phyloP scores from a whole-genome alignment of 2,888 invertebrate genomes.

The Lomographa bimaculata region DNA sequence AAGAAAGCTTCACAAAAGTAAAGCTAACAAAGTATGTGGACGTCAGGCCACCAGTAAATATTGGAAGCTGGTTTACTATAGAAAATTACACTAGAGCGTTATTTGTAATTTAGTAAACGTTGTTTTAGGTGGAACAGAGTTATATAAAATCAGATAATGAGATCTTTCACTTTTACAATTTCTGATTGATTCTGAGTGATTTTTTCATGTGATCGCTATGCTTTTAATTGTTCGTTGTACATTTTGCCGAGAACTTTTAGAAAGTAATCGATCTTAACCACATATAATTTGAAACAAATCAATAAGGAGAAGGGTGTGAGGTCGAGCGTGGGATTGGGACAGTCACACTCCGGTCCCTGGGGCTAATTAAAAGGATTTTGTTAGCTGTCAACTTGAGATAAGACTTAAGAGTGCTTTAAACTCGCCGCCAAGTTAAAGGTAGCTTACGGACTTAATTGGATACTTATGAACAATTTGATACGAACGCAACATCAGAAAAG shows the following conservation, averaged over 20 bases:
- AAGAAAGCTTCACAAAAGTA: conserved; percentile 18
- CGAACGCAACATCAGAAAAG: conserved; percentile 23
- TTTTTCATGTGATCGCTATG: too few relatives aligned
- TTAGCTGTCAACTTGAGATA: conserved; percentile 79
- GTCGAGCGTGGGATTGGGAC: conserved; percentile 56
- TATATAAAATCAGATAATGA: too few relatives aligned
- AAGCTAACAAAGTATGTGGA: conserved; percentile 24
- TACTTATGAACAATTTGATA: conserved; percentile 23
- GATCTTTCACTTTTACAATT: too few relatives aligned
- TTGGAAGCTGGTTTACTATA: conserved; percentile 6
- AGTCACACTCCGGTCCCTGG: conserved; percentile 41
- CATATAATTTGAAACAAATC: conserved; percentile 36
- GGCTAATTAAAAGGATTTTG: conserved; percentile 82
- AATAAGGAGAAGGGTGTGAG: conserved; percentile 40
- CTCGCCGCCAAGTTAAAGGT: conserved; percentile 45
- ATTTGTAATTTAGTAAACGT: neutral
- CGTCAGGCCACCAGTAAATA: conserved; percentile 2
- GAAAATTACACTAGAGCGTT: conserved; percentile 2
- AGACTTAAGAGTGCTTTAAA: conserved; percentile 65
- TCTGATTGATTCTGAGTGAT: too few relatives aligned
- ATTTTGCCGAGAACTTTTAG: neutral
- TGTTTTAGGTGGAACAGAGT: neutral
- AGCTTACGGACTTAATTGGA: conserved; percentile 26
- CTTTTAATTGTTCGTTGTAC: too few relatives aligned
- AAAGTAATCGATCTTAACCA: conserved; percentile 32